A percentile compares a stretch with the other conserved stretches of the same genome.
Conservation (phyloP, 2,888 invertebrate genomes). For the Pogonocherus hispidulus region DNA sequence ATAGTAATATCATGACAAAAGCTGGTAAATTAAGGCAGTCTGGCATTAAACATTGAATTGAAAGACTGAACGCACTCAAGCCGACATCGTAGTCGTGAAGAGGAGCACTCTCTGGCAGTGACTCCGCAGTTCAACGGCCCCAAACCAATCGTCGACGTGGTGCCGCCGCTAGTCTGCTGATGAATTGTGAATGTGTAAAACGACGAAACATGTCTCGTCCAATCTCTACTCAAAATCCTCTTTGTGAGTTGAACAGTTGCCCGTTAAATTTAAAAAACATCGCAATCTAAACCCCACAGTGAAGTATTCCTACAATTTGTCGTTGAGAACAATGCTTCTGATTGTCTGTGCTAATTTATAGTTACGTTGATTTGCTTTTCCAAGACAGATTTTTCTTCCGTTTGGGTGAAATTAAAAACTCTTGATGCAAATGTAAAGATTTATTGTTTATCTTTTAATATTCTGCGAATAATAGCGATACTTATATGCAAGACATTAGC, state of each 20-base stretch:
- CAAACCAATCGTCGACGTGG: constrained; percentile 28
- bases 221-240: constrained; percentile 41
- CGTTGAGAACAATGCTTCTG: neutral
- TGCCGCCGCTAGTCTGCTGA: constrained; percentile 18
- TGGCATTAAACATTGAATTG: constrained; percentile 34
- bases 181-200: constrained; percentile 37
- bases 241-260: constrained; percentile 46
- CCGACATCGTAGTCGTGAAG: constrained; percentile 12
- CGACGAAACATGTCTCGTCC: constrained; percentile 35
- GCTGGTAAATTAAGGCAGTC: constrained; percentile 37
- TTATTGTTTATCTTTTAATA: too few relatives aligned
- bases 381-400: too few relatives aligned
- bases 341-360: neutral
- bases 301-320: neutral
- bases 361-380: too few relatives aligned
- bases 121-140: constrained; percentile 41
- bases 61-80: constrained; percentile 35
- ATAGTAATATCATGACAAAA: constrained; percentile 43
- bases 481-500: too few relatives aligned
- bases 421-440: too few relatives aligned
- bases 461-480: too few relatives aligned
- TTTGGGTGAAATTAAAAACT: too few relatives aligned
- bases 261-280: constrained; percentile 40
- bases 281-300: neutral
- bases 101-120: constrained; percentile 35